phyloP scores from a whole-genome alignment of 1,140 invertebrate species.

The Temnothorax nylanderi region DNA sequence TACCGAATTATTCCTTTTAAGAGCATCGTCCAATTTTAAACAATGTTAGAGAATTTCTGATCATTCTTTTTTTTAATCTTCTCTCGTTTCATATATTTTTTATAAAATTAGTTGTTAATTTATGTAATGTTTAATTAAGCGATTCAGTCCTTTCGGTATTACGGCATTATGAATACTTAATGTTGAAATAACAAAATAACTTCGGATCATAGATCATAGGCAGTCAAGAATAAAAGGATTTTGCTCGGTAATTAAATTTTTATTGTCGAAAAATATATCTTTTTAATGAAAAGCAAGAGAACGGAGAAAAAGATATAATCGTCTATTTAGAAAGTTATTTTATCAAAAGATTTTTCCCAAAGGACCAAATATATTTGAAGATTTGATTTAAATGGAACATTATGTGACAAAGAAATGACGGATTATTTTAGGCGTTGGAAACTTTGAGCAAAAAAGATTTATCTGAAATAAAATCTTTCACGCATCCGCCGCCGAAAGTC shows the following conservation, averaged over 20 bases:
- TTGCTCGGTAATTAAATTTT: background rate
- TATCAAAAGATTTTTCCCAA: background rate
- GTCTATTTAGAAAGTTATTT: background rate
- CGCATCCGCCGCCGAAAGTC: slow-evolving; percentile 92
- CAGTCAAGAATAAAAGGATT: slow-evolving; percentile 16
- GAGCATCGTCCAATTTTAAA: background rate
- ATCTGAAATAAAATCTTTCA: slow-evolving; percentile 95
- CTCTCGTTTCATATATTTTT: background rate
- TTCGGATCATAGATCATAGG: background rate
- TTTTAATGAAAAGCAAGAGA: too few species aligned
- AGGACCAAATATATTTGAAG: background rate
- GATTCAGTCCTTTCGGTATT: background rate
- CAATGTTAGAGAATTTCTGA: slow-evolving; percentile 2
- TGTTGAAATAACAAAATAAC: slow-evolving; percentile 11
- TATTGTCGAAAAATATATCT: background rate
- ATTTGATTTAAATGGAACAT: background rate
- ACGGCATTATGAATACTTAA: background rate
- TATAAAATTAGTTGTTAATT: slow-evolving; percentile 12
- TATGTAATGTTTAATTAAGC: background rate
- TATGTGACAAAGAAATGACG: background rate
- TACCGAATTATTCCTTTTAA: background rate
- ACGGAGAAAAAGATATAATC: background rate
- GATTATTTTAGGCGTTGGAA: slow-evolving; percentile 88
- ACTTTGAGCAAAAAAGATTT: slow-evolving; percentile 95
- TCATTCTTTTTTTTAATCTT: background rate